These are phyloP conservation scores for Peucedramus taeniatus DNA, from an alignment of 2,113 vertebrate species.

Conservation along the genomic window DNA sequence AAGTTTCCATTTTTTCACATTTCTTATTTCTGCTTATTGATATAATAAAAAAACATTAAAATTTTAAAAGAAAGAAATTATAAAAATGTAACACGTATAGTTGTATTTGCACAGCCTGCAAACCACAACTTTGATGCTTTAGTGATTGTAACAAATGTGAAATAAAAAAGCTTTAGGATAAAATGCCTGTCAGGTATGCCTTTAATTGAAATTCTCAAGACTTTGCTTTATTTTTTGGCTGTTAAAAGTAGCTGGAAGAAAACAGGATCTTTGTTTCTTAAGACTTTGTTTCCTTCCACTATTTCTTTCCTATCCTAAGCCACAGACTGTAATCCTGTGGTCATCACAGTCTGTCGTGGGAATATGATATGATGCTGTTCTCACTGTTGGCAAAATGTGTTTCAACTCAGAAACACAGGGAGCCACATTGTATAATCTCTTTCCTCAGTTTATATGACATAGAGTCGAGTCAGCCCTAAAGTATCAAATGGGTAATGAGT, in stretches of 20 bases:
- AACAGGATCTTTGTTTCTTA: slow-evolving; percentile 29
- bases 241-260: not conserved
- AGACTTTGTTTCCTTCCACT: slow-evolving; percentile 37
- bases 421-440: not conserved
- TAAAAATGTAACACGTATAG: not conserved
- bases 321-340: slow-evolving; percentile 23
- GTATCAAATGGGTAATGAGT: not conserved
- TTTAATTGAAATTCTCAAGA: not conserved
- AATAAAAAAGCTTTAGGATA: not conserved
- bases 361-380: slow-evolving; percentile 10
- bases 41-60: not conserved
- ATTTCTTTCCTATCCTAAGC: not conserved
- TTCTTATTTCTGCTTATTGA: not conserved
- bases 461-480: not conserved
- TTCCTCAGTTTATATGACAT: slow-evolving; percentile 24
- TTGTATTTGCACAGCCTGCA: not conserved
- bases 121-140: not conserved
- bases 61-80: not conserved
- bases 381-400: not conserved
- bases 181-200: not conserved
- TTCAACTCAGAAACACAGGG: not conserved
- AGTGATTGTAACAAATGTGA: not conserved
- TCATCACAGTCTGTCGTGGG: not conserved
- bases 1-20: not conserved
- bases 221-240: not conserved